Conservation (phyloP, 2,888 invertebrate genomes). For the Eilema sororculum region DNA sequence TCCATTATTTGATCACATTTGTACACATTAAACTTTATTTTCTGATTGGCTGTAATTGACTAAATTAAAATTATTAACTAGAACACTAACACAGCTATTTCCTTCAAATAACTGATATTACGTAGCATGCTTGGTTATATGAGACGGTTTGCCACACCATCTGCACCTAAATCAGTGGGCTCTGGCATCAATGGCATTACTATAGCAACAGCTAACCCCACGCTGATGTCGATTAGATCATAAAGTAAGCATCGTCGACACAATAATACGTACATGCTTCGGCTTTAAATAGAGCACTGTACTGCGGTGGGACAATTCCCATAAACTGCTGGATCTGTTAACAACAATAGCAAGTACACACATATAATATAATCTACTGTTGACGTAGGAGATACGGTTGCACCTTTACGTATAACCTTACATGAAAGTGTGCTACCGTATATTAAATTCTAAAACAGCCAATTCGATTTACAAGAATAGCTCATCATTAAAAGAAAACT, state of each 20-base stretch:
- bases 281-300: background rate
- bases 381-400: too few species aligned
- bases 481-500: conserved; percentile 17
- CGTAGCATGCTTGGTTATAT: too few species aligned
- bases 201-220: too few species aligned
- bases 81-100: too few species aligned
- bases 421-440: too few species aligned
- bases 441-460: background rate
- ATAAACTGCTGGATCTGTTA: background rate
- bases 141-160: too few species aligned
- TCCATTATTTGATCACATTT: background rate
- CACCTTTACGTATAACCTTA: too few species aligned
- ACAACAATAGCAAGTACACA: background rate
- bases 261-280: too few species aligned
- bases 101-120: too few species aligned
- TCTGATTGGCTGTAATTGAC: background rate
- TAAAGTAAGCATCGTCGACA: too few species aligned
- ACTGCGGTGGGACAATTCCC: background rate
- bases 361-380: too few species aligned
- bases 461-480: background rate
- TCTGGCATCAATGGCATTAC: background rate
- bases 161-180: background rate
- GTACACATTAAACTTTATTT: background rate
- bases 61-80: too few species aligned
- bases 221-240: background rate